Conservation (phyloP, 1,140 invertebrate genomes). For the Bombus polaris region DNA sequence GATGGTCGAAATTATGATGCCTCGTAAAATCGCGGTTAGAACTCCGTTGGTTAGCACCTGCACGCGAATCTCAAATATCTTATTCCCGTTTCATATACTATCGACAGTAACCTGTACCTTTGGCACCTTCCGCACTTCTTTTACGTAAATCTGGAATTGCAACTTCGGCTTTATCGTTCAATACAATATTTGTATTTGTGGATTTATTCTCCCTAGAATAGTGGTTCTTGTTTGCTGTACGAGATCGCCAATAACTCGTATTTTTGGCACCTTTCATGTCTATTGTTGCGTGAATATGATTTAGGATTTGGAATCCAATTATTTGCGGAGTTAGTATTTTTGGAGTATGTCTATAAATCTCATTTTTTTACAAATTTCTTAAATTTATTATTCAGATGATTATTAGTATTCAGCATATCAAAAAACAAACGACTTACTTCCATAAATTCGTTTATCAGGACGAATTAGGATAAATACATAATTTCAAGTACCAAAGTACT, state of each 20-base stretch:
- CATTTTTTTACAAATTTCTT: background rate
- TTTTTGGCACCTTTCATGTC: background rate
- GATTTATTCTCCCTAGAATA: background rate
- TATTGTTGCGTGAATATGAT: background rate
- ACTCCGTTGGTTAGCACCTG: slow-evolving; percentile 14
- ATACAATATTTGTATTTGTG: too few relatives aligned
- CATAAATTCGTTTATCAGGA: background rate
- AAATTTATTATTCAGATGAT: background rate
- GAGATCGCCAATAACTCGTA: background rate
- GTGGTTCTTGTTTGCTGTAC: background rate
- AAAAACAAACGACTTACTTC: background rate
- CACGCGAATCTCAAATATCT: background rate
- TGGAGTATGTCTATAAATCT: background rate
- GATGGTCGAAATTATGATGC: slow-evolving; percentile 53
- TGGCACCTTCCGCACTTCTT: background rate
- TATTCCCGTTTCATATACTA: background rate
- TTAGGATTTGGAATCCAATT: background rate
- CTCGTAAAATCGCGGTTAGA: slow-evolving; percentile 54
- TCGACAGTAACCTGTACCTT: background rate
- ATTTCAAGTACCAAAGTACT: background rate
- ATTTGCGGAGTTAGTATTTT: background rate
- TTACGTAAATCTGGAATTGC: background rate
- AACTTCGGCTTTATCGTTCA: background rate
- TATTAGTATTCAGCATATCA: background rate
- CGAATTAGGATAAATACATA: background rate